These are phyloP conservation scores for Odontocerum albicorne DNA, from an alignment of 2,888 invertebrate species.

Conservation along the genomic window DNA sequence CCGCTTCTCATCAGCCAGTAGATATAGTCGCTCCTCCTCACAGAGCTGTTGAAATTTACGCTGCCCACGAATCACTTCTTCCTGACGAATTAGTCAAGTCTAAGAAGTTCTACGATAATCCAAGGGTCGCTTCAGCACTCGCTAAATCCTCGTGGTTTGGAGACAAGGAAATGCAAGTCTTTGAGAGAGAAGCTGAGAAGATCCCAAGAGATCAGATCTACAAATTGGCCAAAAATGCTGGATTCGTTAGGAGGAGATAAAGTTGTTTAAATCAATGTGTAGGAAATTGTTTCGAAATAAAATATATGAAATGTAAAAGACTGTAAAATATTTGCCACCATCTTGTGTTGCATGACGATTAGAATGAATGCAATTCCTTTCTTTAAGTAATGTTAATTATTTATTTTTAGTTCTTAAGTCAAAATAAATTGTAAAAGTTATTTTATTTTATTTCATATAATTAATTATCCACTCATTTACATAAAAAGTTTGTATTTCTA, in stretches of 20 bases:
- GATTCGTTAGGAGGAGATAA: conserved; percentile 51
- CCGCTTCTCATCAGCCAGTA: conserved; percentile 38
- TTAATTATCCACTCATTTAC: too few relatives aligned
- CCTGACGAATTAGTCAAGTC: conserved; percentile 68
- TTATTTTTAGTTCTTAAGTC: too few relatives aligned
- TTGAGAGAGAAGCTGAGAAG: conserved; percentile 77
- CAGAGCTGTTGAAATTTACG: conserved; percentile 71
- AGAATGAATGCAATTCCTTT: too few relatives aligned
- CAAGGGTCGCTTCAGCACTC: conserved; percentile 68
- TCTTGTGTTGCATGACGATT: too few relatives aligned
- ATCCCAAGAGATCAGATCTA: conserved; percentile 77
- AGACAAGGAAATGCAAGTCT: conserved; percentile 76
- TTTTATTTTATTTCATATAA: too few relatives aligned
- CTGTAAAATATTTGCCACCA: too few relatives aligned
- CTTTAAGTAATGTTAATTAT: too few relatives aligned
- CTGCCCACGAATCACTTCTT: conserved; percentile 71
- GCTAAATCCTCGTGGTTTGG: conserved; percentile 80
- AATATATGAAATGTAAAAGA: too few relatives aligned
- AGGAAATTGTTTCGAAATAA: too few relatives aligned
- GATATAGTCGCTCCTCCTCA: conserved; percentile 51
- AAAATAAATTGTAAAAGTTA: too few relatives aligned
- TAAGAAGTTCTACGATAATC: conserved; percentile 74
- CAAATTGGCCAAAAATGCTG: conserved; percentile 73
- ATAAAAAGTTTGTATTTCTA: too few relatives aligned
- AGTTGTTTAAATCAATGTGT: too few relatives aligned